Conservation (phyloP, 2,797 vertebrate genomes). For the Buceros bicornis region DNA sequence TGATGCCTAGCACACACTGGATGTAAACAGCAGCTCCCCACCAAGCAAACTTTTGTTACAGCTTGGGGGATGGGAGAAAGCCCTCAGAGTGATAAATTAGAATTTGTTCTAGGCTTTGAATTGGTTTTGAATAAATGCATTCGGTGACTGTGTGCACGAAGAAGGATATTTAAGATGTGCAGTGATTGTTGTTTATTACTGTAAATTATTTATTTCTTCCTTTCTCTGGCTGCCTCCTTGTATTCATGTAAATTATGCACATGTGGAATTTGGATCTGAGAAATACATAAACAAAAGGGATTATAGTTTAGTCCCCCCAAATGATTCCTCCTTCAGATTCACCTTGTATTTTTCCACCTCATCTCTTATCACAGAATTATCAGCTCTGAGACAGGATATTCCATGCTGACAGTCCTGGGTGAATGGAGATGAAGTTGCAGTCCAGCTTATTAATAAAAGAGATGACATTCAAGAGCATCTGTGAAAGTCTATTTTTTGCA, state of each 20-base stretch:
- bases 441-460: not conserved
- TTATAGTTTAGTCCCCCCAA: constrained; percentile 22
- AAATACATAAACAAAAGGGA: constrained; percentile 19
- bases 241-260: not conserved
- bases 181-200: not conserved
- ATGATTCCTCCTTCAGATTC: constrained; percentile 22
- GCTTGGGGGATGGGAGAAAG: not conserved
- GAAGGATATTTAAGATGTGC: not conserved
- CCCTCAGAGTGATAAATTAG: not conserved
- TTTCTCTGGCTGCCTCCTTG: not conserved
- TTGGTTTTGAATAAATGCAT: not conserved
- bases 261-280: not conserved
- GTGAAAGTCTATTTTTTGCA: not conserved
- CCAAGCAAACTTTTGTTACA: not conserved
- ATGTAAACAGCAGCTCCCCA: not conserved
- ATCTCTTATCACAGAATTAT: not conserved
- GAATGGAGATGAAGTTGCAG: not conserved
- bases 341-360: not conserved
- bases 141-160: not conserved
- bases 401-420: not conserved
- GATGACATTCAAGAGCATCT: not conserved
- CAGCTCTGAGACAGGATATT: not conserved
- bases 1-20: not conserved
- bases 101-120: not conserved
- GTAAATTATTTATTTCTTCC: constrained; percentile 21